A percentile compares a stretch with the other conserved stretches of the same genome.
phyloP scores from a whole-genome alignment of 2,888 invertebrate genomes.

The Leptopilina myrica region DNA sequence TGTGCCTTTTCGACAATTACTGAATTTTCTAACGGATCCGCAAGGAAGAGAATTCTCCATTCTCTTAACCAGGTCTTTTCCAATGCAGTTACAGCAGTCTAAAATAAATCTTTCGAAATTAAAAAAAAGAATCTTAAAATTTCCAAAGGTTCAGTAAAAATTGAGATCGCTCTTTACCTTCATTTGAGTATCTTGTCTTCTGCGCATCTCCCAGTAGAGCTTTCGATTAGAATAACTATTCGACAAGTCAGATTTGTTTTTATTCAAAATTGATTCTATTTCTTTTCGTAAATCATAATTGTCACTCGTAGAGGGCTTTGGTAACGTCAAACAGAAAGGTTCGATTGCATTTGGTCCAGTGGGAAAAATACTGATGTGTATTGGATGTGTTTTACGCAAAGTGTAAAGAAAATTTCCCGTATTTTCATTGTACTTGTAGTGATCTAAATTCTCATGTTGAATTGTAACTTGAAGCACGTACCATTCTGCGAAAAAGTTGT shows the following conservation, averaged over 20 bases:
- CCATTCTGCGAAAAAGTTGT: slow-evolving; percentile 66
- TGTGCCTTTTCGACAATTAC: slow-evolving; percentile 76
- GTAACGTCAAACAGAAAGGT: slow-evolving; percentile 70
- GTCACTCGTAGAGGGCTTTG: slow-evolving; percentile 61
- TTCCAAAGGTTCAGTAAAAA: not conserved
- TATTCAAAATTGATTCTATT: slow-evolving; percentile 66
- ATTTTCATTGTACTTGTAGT: slow-evolving; percentile 46
- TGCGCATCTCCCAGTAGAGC: slow-evolving; percentile 72
- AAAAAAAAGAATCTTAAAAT: slow-evolving; percentile 34
- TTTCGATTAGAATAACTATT: slow-evolving; percentile 63
- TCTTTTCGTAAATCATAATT: slow-evolving; percentile 69
- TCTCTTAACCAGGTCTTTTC: slow-evolving; percentile 82
- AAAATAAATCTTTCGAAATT: slow-evolving; percentile 9
- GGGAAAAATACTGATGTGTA: slow-evolving; percentile 70
- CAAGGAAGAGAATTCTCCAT: slow-evolving; percentile 82
- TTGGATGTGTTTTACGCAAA: slow-evolving; percentile 60
- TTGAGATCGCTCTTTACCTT: slow-evolving; percentile 60
- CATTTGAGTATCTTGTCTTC: slow-evolving; percentile 68
- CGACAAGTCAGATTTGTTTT: slow-evolving; percentile 65
- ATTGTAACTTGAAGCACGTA: slow-evolving; percentile 71
- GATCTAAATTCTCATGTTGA: slow-evolving; percentile 59
- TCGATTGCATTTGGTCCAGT: slow-evolving; percentile 63
- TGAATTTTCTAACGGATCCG: slow-evolving; percentile 78
- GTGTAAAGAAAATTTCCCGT: slow-evolving; percentile 49
- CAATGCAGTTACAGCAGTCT: slow-evolving; percentile 81